phyloP scores from a whole-genome alignment of 2,888 invertebrate genomes.

The Acrocyrtus sp. region DNA sequence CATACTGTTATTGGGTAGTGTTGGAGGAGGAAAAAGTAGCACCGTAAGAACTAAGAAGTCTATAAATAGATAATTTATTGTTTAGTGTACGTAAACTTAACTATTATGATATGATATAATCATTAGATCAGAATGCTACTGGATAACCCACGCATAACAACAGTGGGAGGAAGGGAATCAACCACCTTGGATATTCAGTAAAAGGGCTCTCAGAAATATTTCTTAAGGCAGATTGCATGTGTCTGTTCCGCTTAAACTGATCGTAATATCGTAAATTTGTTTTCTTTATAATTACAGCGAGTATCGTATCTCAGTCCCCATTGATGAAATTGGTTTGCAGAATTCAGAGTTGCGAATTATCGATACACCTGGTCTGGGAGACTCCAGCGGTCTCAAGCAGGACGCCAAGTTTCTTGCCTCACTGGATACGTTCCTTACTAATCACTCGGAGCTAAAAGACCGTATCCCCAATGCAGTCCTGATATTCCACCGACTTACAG shows the following conservation, averaged over 20 bases:
- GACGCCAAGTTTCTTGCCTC: constrained; percentile 25
- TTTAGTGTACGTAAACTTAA: too few relatives aligned
- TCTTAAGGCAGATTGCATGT: too few relatives aligned
- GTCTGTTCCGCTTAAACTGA: too few relatives aligned
- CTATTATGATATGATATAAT: too few relatives aligned
- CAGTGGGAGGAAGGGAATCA: too few relatives aligned
- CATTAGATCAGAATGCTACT: too few relatives aligned
- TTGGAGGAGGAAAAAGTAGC: constrained; percentile 49
- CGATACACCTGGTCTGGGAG: constrained; percentile 34
- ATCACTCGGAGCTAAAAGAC: constrained; percentile 21
- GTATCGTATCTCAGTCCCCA: constrained; percentile 16
- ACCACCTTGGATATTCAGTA: too few relatives aligned
- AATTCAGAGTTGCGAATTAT: constrained; percentile 40
- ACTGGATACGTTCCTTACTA: constrained; percentile 13
- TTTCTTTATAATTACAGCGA: too few relatives aligned
- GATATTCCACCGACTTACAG: constrained; percentile 4
- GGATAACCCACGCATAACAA: too few relatives aligned
- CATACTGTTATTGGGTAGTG: constrained; percentile 39
- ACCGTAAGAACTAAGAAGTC: constrained; percentile 42
- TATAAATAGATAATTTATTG: too few relatives aligned
- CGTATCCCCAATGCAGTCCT: constrained; percentile 29
- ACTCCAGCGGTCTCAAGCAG: constrained; percentile 17
- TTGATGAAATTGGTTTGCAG: constrained; percentile 15
- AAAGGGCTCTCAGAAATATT: too few relatives aligned
- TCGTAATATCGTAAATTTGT: too few relatives aligned